phyloP scores from a whole-genome alignment of 1,140 invertebrate species.

The Aphelinus certus region DNA sequence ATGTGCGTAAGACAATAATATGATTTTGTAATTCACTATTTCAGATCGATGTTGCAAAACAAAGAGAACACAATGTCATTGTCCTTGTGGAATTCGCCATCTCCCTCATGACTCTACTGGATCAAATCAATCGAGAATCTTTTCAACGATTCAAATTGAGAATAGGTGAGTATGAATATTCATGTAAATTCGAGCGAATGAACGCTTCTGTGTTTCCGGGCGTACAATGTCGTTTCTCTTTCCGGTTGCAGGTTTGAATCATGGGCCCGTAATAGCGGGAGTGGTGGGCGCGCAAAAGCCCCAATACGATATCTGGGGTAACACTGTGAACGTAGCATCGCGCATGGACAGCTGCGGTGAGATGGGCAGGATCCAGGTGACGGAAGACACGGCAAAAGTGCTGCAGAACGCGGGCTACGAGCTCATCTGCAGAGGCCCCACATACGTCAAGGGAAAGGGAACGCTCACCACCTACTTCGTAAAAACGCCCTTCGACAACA shows the following conservation, averaged over 20 bases:
- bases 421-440: conserved; percentile 87
- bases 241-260: conserved; percentile 79
- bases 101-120: conserved; percentile 88
- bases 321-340: conserved; percentile 95
- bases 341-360: conserved; percentile 96
- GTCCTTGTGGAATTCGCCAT: conserved; percentile 94
- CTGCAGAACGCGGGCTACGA: conserved; percentile 84
- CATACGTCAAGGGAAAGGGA: conserved; percentile 94
- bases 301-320: conserved; percentile 98
- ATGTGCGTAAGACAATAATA: neutral
- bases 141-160: conserved; percentile 94
- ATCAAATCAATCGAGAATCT: conserved; percentile 96
- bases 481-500: conserved; percentile 77
- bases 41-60: conserved; percentile 74
- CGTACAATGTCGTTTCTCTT: too few species aligned
- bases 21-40: conserved; percentile 42
- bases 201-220: neutral
- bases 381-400: conserved; percentile 89
- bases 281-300: conserved; percentile 97
- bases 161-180: conserved; percentile 75
- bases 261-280: conserved; percentile 93
- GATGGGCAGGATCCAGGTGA: conserved; percentile 87
- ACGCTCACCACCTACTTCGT: conserved; percentile 92
- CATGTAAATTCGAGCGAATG: neutral
- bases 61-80: conserved; percentile 87